Evolutionary conservation across 2,797 vertebrate species (phyloP), one percentile per base, ranked within the genome.

Genomic region (Melanotaenia trifasciata): DNA sequence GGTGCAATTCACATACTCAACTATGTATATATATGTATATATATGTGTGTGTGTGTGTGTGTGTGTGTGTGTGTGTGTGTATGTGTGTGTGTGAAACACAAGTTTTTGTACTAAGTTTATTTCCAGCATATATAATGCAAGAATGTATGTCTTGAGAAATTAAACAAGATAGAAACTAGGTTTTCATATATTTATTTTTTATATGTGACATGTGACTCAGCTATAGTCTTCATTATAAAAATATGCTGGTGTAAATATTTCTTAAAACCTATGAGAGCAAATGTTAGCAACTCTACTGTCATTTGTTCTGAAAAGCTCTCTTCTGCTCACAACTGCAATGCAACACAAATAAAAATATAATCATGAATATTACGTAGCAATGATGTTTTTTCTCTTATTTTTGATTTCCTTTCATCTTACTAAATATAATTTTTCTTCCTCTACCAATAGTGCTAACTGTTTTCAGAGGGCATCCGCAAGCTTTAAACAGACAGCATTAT

Each of bases 401-500:
- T 4, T 18, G 28, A 26, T 18, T 54, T 40, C 11, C 1, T 58
- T 32, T 47, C 8, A 51, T 47, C 9, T 24, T 54, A 3, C 4
- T 28, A 18, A 22, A 22, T 9, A 2, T 28, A 30, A 7, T 3
- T 14, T 56, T 30, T 30, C 26, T 16, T 6, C 7, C 26, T 18
- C 26, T 30, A 16, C 14, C 53, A 30, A 26, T 24, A 14, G 51
- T 53, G 51, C 32, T 33, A 33, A 40, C 54, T 30, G 22, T 33
- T 67, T 28, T 20, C 40, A 43, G 18, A 10, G 1, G 12, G 32
- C n/a, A 57, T 22, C 47, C 57, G 20, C 22, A 18, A 24, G 58
- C 59, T 73, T 80, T 73, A 35, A 70, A 5, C 5, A 67, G 66
- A 74, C 54, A 47, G 54, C 61, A 77, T 90, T 90, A 62, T 80